phyloP scores from a whole-genome alignment of 2,888 invertebrate genomes.

The Villa cingulata region DNA sequence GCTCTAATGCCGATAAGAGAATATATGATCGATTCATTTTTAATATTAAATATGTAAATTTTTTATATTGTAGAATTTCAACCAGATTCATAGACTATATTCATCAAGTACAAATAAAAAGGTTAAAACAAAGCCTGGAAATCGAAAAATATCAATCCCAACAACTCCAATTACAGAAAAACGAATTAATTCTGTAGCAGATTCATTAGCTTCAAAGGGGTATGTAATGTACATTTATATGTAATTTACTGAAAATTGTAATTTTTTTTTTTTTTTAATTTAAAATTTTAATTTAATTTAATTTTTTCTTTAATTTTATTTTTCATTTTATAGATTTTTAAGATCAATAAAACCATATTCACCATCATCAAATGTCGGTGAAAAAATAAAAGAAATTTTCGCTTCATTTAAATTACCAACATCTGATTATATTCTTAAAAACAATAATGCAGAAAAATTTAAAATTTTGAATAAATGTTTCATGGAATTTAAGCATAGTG shows the following conservation, averaged over 20 bases:
- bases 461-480: slow-evolving; percentile 55
- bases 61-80: neutral
- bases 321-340: slow-evolving; percentile 47
- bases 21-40: no score
- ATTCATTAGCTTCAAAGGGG: slow-evolving; percentile 58
- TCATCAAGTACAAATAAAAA: neutral
- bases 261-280: no score
- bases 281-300: no score
- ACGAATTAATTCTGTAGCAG: slow-evolving; percentile 41
- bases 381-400: slow-evolving; percentile 49
- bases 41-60: neutral
- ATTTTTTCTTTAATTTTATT: neutral
- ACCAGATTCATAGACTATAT: neutral
- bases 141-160: slow-evolving; percentile 17
- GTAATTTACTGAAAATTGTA: no score
- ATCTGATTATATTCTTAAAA: slow-evolving; percentile 17
- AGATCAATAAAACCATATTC: slow-evolving; percentile 59
- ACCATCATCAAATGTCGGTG: slow-evolving; percentile 52
- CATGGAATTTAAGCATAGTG: slow-evolving; percentile 55
- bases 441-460: slow-evolving; percentile 43
- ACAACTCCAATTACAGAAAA: slow-evolving; percentile 33
- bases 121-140: no score
- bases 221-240: slow-evolving; percentile 28
- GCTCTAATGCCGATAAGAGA: no score
- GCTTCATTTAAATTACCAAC: slow-evolving; percentile 40